Conservation (phyloP, 30 jellyfish, hydroid and myxozoan species). For the Hydra vulgaris region DNA sequence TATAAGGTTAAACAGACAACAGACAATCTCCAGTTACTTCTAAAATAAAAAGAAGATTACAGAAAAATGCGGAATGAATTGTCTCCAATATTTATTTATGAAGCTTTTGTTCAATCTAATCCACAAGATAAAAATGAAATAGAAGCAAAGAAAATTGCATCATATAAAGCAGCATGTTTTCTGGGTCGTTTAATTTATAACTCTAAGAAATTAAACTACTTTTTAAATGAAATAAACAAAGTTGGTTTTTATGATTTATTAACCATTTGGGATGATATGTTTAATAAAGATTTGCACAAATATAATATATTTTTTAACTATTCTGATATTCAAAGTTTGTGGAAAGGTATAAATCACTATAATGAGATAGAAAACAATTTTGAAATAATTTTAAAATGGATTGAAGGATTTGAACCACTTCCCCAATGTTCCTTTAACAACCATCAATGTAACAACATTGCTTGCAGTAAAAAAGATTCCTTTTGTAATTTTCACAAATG, state of each 20-base stretch:
- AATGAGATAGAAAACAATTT: neutral
- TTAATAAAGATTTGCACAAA: no score
- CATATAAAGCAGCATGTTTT: neutral
- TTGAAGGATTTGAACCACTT: neutral
- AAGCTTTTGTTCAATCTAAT: neutral
- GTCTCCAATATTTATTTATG: slow-evolving; percentile 8
- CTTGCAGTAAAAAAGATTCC: neutral
- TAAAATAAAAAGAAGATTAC: neutral
- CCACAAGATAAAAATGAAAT: neutral
- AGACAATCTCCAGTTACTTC: neutral
- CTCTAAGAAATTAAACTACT: neutral
- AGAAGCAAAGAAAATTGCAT: neutral
- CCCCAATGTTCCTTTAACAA: slow-evolving; percentile 1
- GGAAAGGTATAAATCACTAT: neutral
- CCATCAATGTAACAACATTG: neutral
- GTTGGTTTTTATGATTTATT: neutral
- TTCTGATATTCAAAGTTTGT: slow-evolving; percentile 2
- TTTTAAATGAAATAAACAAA: neutral
- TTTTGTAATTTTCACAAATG: slow-evolving; percentile 1
- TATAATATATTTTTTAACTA: no score
- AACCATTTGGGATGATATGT: neutral
- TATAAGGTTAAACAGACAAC: neutral
- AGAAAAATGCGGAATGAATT: neutral
- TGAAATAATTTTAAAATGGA: slow-evolving; percentile 11
- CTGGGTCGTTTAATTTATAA: neutral